Evolutionary conservation across 1,140 invertebrate genomes (phyloP).

Genomic region (Papilio xuthus): DNA sequence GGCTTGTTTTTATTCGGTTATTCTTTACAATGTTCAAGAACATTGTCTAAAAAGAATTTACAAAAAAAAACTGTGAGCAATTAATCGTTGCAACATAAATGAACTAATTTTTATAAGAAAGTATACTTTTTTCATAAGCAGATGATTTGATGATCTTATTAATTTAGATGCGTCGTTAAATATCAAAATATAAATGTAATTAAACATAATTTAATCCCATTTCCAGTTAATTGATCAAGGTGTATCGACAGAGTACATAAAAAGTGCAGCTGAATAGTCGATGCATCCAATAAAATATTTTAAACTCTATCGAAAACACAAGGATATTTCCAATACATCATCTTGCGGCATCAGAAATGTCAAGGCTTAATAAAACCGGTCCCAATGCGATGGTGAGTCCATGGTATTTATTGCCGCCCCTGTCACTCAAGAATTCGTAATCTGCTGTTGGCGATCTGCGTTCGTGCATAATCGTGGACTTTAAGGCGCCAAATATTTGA

Average conservation of each 20-base stretch:
- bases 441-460: constrained; percentile 17
- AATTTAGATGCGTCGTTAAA: neutral
- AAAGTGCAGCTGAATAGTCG: constrained; percentile 23
- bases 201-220: neutral
- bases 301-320: constrained; percentile 30
- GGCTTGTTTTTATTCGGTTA: constrained; percentile 1
- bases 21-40: constrained; percentile 14
- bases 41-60: neutral
- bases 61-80: constrained; percentile 4
- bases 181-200: neutral
- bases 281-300: constrained; percentile 29
- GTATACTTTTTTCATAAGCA: neutral
- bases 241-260: neutral
- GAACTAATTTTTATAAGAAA: constrained; percentile 6
- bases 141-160: neutral
- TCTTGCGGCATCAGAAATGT: constrained; percentile 13
- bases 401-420: constrained; percentile 33
- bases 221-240: constrained; percentile 18
- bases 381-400: neutral
- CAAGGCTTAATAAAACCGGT: constrained; percentile 28
- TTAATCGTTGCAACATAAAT: neutral
- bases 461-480: constrained; percentile 11
- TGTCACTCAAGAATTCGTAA: constrained; percentile 29
- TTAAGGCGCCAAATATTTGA: constrained; percentile 15
- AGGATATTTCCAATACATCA: constrained; percentile 28